These are phyloP conservation scores for Ellobius talpinus DNA, from an alignment of 2,113 vertebrate genomes.

Conservation along the genomic window DNA sequence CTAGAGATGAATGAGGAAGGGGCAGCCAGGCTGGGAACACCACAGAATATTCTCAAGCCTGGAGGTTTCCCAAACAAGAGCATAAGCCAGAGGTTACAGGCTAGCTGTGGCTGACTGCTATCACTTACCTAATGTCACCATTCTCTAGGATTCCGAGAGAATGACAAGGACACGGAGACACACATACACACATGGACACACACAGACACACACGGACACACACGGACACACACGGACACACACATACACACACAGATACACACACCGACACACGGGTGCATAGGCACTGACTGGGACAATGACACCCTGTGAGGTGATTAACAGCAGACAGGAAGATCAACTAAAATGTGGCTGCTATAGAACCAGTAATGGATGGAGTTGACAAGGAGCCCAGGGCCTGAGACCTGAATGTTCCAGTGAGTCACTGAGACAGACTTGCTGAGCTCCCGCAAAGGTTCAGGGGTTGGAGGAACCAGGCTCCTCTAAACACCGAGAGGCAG, in stretches of 20 bases:
- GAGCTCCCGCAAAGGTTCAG: background rate
- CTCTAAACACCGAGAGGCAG: accelerated
- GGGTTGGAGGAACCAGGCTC: background rate
- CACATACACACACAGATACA: background rate
- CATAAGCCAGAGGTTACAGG: background rate
- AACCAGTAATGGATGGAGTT: background rate
- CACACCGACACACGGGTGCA: background rate
- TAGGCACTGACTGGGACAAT: background rate
- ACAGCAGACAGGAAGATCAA: background rate
- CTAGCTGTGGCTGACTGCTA: background rate
- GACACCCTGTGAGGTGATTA: background rate
- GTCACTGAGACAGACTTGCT: background rate
- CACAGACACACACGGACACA: background rate
- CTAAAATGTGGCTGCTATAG: background rate
- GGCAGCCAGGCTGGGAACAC: too few species aligned
- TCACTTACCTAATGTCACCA: background rate
- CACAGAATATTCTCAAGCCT: background rate
- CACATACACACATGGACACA: background rate
- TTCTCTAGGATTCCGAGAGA: background rate
- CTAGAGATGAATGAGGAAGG: background rate
- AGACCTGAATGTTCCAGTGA: background rate
- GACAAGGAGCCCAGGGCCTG: background rate
- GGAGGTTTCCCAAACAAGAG: background rate
- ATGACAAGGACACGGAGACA: background rate
- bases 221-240: background rate